Base-by-base conservation (phyloP, 2,797 vertebrate species). In the Poeciliopsis infans region DNA sequence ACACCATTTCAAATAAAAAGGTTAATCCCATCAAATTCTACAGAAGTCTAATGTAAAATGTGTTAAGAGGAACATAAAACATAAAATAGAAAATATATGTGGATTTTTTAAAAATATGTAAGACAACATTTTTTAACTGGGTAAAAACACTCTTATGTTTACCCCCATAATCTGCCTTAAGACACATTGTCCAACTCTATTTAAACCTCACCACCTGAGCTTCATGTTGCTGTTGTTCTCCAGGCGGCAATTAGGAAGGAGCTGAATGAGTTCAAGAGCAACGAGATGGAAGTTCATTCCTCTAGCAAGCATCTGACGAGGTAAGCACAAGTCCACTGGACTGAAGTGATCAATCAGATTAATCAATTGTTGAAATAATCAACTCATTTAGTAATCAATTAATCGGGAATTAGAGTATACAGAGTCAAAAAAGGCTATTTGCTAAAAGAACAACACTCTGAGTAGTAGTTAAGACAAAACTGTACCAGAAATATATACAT, bases 271-370 rank as follows among this genome's bases (percentile, higher is more conserved):
- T 99, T 99, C 95, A 99, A 99, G 89, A 99, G 98, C 79, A 99
- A 97, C 1, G 98, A 99, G 93, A 99, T 99, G 98, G 98, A 99
- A 91, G 98, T 99, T 59, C 98, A 99, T 31, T 96, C 97, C 13
- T 98, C 97, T 1, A 99, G 98, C 97, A 98, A 98, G 92, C 98
- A 99, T 89, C 95, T 99, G 96, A 99, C 98, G 77, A 98, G 98
- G 98, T 99, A 84, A 87, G 96, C 83, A 31, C 15, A 12, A 45
- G 11, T 75, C 72, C 2, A 51, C 20, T 51, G 49, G 49, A 51
- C 20, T 7, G 49, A 51, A 51, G 7, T 7, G 20, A 51, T 23
- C 23, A 51, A 51, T 23, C 49, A 51, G 49, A 51, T 51, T 51
- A 51, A 23, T 23, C 2, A 1, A 51, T 51, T 51, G 49, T 51